A percentile compares a stretch with the other conserved stretches of the same genome.
phyloP scores from a whole-genome alignment of 2,113 vertebrate species.

The Brienomyrus longianalis region DNA sequence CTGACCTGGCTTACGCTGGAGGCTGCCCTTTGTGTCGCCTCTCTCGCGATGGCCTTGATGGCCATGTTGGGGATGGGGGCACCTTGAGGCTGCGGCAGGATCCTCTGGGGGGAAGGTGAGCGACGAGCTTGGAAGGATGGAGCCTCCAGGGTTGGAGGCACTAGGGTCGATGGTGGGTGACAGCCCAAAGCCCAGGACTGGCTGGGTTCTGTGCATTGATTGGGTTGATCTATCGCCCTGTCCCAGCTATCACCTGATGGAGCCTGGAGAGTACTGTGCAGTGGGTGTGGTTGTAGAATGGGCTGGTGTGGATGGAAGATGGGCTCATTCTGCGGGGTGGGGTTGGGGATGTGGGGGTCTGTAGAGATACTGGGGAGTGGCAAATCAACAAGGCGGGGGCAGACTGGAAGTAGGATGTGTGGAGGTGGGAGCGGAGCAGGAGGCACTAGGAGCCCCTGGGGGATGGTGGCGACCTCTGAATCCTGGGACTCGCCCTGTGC shows the following conservation, averaged over 20 bases:
- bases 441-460: conserved; percentile 84
- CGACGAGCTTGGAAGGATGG: conserved; percentile 63
- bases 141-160: conserved; percentile 67
- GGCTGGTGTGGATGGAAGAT: conserved; percentile 36
- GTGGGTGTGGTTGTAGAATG: conserved; percentile 55
- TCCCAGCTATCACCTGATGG: conserved; percentile 84
- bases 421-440: conserved; percentile 49
- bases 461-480: conserved; percentile 70
- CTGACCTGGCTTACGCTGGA: conserved; percentile 81
- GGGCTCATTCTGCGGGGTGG: conserved; percentile 27
- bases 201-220: conserved; percentile 40
- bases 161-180: conserved; percentile 53
- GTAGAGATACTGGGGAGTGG: background rate
- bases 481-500: conserved; percentile 87
- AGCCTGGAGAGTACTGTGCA: conserved; percentile 26
- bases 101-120: conserved; percentile 86
- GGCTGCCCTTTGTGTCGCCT: conserved; percentile 83
- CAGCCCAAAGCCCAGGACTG: conserved; percentile 67
- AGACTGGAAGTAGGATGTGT: conserved; percentile 51
- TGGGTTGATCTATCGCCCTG: conserved; percentile 59
- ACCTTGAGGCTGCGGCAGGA: conserved; percentile 87
- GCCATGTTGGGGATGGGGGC: conserved; percentile 74
- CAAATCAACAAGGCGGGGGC: conserved; percentile 52
- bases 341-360: conserved; percentile 35
- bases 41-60: conserved; percentile 90